phyloP scores from a whole-genome alignment of 1,140 invertebrate species.

The Musca domestica region DNA sequence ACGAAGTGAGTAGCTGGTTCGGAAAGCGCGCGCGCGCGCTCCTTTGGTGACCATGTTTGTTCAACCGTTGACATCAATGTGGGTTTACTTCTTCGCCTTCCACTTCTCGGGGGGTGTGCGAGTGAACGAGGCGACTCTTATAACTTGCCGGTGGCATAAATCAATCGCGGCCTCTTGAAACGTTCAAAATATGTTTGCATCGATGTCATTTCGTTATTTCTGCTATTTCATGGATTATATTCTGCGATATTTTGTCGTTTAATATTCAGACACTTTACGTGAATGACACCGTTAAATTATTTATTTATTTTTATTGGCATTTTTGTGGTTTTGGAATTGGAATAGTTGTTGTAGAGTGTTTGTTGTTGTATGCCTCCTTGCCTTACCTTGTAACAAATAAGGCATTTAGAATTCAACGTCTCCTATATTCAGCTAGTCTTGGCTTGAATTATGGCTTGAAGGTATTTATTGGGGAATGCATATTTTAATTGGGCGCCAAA shows the following conservation, averaged over 20 bases:
- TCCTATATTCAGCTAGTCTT: no score
- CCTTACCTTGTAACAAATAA: no score
- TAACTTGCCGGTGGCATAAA: conserved; percentile 19
- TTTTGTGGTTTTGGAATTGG: background rate
- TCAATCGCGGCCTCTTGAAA: conserved; percentile 18
- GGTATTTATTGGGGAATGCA: no score
- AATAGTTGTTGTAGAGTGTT: background rate
- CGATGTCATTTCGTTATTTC: background rate
- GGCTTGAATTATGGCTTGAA: no score
- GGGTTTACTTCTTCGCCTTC: background rate
- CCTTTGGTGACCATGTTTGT: background rate
- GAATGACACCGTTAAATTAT: conserved; percentile 19
- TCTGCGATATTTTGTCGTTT: conserved; percentile 10
- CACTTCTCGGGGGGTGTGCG: no score
- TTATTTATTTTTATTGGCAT: background rate
- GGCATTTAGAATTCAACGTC: no score
- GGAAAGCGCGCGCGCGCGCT: no score
- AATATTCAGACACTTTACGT: conserved; percentile 19
- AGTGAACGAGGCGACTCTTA: no score
- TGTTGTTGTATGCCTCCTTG: background rate
- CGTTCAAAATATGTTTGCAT: background rate
- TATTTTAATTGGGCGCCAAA: no score
- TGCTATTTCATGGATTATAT: background rate
- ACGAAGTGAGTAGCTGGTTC: no score
- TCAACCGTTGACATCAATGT: conserved; percentile 11